Evolutionary conservation across 2,797 vertebrate species (phyloP).

Genomic region (Enteromius thamalakanensis): DNA sequence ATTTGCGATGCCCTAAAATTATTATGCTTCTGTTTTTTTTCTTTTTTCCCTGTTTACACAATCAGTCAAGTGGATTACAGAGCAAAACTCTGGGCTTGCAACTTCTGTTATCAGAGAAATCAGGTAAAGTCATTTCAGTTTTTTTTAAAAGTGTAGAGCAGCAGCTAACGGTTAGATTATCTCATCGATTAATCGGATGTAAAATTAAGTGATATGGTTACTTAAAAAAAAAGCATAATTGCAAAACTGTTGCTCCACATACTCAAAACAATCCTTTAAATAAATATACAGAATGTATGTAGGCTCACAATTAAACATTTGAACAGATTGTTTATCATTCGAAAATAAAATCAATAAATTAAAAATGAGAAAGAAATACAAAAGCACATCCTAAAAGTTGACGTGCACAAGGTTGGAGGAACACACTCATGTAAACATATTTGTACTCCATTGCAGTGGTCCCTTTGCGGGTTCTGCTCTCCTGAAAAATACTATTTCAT

Average conservation of each 20-base stretch:
- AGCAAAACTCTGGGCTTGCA: constrained; percentile 98
- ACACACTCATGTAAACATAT: neutral
- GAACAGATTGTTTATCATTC: neutral
- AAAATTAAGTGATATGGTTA: neutral
- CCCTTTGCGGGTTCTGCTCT: neutral
- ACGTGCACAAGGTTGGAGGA: neutral
- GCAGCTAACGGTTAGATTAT: neutral
- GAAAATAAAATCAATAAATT: neutral
- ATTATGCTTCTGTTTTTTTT: constrained; percentile 13
- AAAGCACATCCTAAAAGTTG: neutral
- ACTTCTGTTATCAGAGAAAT: constrained; percentile 98
- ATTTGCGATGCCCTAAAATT: constrained; percentile 14
- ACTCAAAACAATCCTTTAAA: neutral
- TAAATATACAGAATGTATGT: neutral
- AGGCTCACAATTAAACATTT: neutral
- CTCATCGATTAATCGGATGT: neutral
- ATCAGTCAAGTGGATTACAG: constrained; percentile 96
- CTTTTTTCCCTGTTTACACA: constrained; percentile 44
- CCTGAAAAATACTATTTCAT: neutral
- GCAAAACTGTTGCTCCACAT: neutral
- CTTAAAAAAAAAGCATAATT: neutral
- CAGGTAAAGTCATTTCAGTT: constrained; percentile 80
- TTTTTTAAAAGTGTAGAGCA: neutral
- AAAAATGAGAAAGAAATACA: neutral
- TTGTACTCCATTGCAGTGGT: neutral